These are phyloP conservation scores for Thaumatotibia leucotreta DNA, from an alignment of 1,140 invertebrate genomes.

Conservation along the genomic window DNA sequence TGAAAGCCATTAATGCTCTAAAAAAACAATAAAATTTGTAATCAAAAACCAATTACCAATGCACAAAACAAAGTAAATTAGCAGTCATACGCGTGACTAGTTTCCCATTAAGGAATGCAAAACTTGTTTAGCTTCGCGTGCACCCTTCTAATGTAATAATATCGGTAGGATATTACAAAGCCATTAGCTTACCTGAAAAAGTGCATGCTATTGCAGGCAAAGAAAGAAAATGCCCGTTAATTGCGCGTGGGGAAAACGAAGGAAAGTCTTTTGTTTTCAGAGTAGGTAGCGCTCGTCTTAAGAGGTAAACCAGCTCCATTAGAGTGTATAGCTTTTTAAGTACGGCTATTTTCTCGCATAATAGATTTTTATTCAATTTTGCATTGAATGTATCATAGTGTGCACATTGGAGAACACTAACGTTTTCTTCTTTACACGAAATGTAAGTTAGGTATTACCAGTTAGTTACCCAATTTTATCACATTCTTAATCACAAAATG, in stretches of 20 bases:
- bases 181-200: conserved; percentile 9
- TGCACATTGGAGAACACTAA: no score
- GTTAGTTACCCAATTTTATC: no score
- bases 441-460: no score
- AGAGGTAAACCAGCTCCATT: conserved; percentile 6
- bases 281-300: neutral
- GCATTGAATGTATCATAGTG: no score
- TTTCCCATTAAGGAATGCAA: neutral
- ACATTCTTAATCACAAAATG: no score
- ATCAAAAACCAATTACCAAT: no score
- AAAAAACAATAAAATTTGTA: no score
- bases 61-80: neutral
- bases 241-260: neutral
- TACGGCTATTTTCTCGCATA: neutral
- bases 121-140: neutral
- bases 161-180: conserved; percentile 7
- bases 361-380: neutral
- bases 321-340: neutral
- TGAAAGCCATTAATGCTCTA: no score
- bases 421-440: no score
- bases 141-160: conserved; percentile 1
- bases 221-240: neutral
- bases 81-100: neutral
- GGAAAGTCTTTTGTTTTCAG: neutral
- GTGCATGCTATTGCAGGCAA: neutral